Evolutionary conservation across 2,113 vertebrate genomes (phyloP), one percentile per base, ranked within the genome.

Genomic region (Ciconia maguari): DNA sequence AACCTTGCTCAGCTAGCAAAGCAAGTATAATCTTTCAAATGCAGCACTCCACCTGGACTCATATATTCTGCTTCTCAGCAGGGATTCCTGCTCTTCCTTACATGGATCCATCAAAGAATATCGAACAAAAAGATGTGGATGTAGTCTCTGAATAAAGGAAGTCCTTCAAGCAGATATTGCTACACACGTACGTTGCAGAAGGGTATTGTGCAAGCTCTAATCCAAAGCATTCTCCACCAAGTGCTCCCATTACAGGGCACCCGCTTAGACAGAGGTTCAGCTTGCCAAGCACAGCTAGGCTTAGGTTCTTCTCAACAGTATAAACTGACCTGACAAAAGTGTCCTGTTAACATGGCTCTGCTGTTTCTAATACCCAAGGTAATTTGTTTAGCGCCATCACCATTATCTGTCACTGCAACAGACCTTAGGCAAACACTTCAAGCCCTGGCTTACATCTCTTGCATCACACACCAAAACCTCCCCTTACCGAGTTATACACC

Each of bases 141-240:
- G 36, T 1, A 54, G 34, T 5, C 24, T 74, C 46, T 26, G 44
- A 83, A 49, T 49, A 27, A 68, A 0, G 1, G 1, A 61, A 72
- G 34, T n/a, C 49, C 34, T 68, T 74, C 38, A 52, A 70, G 27
- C 44, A 64, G 30, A 24, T 2, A 60, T 8, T 9, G 6, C 38
- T 10, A 48, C 9, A 4, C 0, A 0, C 10, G 34, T 17, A 10
- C 16, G 5, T 7, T 7, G 6, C 12, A 41, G 5, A 51, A 34
- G 20, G 22, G 41, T 18, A 22, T 3, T 4, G 34, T 41, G 14
- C 25, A 46, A 78, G 48, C 21, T 46, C 42, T 58, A 24, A 90
- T 9, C 27, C 65, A 86, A 69, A 68, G 27, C 52, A 46, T 25
- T 34, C 64, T 57, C 46, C 44, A 58, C 26, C 19, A 20, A 49